Base-by-base conservation (phyloP, 2,113 vertebrate species). In the Mohoua ochrocephala region DNA sequence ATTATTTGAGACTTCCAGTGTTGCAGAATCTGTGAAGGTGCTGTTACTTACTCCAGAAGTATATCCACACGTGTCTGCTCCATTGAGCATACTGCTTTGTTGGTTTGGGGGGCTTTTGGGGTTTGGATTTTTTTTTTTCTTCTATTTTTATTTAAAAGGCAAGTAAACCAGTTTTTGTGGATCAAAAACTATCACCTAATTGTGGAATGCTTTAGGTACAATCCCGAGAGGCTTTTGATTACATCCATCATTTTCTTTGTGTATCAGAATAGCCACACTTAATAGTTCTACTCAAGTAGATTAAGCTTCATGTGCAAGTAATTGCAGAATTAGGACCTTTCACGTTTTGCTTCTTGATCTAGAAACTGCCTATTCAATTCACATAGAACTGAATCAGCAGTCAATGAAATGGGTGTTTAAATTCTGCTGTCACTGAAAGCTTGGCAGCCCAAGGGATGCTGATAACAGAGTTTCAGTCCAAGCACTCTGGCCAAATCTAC, bases 301-400 rank as follows among this genome's bases (percentile, higher is more conserved):
- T 86, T 60, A 93, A 82, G 59, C 30, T 67, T 76, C 63, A 49
- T 44, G 24, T 41, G 35, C 39, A 84, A 63, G 60, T 67, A 85
- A 33, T 57, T 81, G 64, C 42, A 78, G 83, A 89, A 96, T 75
- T 78, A 44, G 60, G 37, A 67, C 15, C 3, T 91, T 84, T 91
- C 47, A 41, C 7, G 54, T 83, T 93, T 94, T 84, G 14, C 26
- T 63, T 81, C 68, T 80, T 77, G 71, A 70, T 94, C 67, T 67
- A 86, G 54, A 47, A 93, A 80, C 78, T 91, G 59, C 42, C 39
- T 90, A 49, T 84, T 88, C 88, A 85, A 74, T 88, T 91, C 91
- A 86, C 68, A 84, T 13, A 92, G 70, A 87, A 96, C 91, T 94
- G 92, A 97, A 78, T 92, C 90, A 97, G 93, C 92, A 96, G 92